Evolutionary conservation across 2,113 vertebrate genomes (phyloP), one percentile per base, ranked within the genome.

Genomic region (Formicarius rufipectus): DNA sequence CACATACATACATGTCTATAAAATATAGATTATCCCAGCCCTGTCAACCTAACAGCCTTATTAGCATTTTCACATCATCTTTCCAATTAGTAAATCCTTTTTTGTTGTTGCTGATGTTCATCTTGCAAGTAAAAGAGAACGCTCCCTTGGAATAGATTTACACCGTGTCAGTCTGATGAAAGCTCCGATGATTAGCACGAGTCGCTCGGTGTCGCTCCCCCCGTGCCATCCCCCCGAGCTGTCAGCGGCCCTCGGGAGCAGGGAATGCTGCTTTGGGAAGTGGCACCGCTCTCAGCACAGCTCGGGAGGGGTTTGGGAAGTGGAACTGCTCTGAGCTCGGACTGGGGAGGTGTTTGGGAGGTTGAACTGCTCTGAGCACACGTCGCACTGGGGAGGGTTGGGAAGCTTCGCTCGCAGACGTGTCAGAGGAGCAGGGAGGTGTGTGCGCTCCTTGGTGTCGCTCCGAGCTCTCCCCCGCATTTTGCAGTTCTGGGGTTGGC

Each of bases 11-110:
- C 7, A 47, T 12, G 5, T 64, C 59, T 83, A 74, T 83, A 80
- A 91, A 94, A 97, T 89, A 56, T 68, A 87, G 52, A 81, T 90
- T 56, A 69, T 96, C 68, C 74, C 93, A 95, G 53, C 71, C 59
- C 62, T 95, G 89, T 97, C 91, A 93, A 22, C 71, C 88, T 94
- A 93, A 88, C 67, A 88, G 82, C 77, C 87, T 91, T 76, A 95
- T 98, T 95, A 96, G 47, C 90, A 93, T 97, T 97, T 96, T 97
- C 87, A 53, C 69, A 78, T 96, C 96, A 92, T 93, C 92, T 96
- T 96, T 87, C 75, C 89, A 93, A 77, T 89, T 97, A 95, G 83
- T 92, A 87, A 96, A 67, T 42, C 6, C 11, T 28, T 23, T 45
- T 77, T 45, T 22, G 58, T 39, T 37, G 63, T 56, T 68, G 37